Base-by-base conservation (phyloP, 2,797 vertebrate genomes). In the Acridotheres tristis region DNA sequence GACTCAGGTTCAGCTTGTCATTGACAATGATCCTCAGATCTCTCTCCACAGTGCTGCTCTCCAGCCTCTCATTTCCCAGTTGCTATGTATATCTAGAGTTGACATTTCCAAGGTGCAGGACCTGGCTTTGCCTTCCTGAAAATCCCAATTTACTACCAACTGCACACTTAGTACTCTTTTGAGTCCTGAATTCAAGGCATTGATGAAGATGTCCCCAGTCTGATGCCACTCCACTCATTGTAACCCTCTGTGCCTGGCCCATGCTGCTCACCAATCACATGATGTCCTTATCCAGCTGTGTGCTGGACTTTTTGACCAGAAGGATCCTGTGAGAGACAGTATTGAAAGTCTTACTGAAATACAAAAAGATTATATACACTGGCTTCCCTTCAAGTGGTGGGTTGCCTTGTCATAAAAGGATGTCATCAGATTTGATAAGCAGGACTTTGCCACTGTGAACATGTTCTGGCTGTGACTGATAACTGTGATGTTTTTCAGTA, bases 21-120 rank as follows among this genome's bases (percentile, higher is more conserved):
- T 9, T 3, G 3, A 14, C 3, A 3, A 32, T 5, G 21, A 53
- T 6, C 9, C 8, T 10, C 65, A 45, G 17, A 26, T 32, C 17
- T 25, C 45, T 65, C 47, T 29, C 21, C 58, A 53, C 0, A 0
- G 25, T 8, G 15, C 26, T 53, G n/a, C 13, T 78, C 34, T 66
- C 16, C 34, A 78, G 30, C 18, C 9, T 78, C 32, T 63, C 8
- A 47, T 53, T 66, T 51, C 18, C 73, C 30, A 66, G 13, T 36
- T 34, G 47, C 13, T 12, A 32, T 6, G 21, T 8, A 32, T 6
- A 53, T 27, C 17, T 58, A 23, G 5, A 30, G 13, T 0, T 58
- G 30, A 43, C 7, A 6, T 1, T 32, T 72, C 45, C 7, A 6
- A 27, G 15, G 7, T 23, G 11, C 15, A 66, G 16, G 36, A 77